Evolutionary conservation across 2,113 vertebrate genomes (phyloP), one percentile per base, ranked within the genome.

Genomic region (Henicopernis longicauda): DNA sequence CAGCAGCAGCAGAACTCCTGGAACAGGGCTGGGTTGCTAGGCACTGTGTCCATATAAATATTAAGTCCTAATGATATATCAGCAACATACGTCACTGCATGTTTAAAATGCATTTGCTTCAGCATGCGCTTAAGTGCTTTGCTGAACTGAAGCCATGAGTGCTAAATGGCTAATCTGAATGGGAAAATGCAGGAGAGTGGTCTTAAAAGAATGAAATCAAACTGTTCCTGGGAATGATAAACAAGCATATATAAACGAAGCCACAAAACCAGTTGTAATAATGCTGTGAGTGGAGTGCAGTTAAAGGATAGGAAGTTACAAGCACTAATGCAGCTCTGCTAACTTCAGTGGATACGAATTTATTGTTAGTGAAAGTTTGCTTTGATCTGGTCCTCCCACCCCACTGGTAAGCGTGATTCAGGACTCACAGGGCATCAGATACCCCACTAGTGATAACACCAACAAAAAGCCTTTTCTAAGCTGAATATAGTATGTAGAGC

Each of bases 131-230:
- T 90, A 93, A 96, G 85, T 93, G 76, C 77, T 95, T 71, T 95
- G 72, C 89, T 96, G 91, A 96, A 96, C 86, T 59, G 72, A 92
- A 91, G 93, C 90, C 54, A 45, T 82, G 63, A 80, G 62, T 76
- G 65, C 81, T 93, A 90, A 91, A 90, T 82, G 78, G 78, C 59
- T 89, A 82, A 94, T 77, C 63, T 50, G 78, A 95, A 92, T 58
- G 59, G 66, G 54, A 93, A 72, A 93, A 90, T 80, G 85, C 58
- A 74, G 58, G 42, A 90, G 50, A 85, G 66, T 66, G 54, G 54
- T 80, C 58, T 73, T 85, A 77, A 88, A 94, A 95, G 49, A 85
- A 91, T 34, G 34, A 93, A 96, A 93, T 72, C 49, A 80, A 82
- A 88, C 58, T 77, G 49, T 93, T 93, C 70, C 58, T 70, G 49